Conservation (phyloP, 2,888 invertebrate genomes). For the Aspidiotus rigidus region DNA sequence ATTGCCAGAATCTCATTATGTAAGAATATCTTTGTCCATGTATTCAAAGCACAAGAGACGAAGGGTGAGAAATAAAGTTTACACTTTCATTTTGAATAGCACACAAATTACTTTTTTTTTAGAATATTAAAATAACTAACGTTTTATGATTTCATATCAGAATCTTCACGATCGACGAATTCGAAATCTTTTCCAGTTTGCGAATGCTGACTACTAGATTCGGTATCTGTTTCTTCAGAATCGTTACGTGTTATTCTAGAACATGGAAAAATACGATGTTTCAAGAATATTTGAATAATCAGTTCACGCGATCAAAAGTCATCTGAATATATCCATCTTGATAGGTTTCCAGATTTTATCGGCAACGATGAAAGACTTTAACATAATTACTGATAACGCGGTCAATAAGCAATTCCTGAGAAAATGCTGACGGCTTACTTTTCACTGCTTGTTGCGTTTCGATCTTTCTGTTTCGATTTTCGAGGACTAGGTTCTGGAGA, state of each 20-base stretch:
- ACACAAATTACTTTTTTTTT: too few species aligned
- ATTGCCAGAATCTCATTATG: too few species aligned
- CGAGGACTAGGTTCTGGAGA: background rate
- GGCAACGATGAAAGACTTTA: too few species aligned
- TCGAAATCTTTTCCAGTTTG: slow-evolving; percentile 81
- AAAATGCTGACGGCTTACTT: background rate
- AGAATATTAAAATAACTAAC: too few species aligned
- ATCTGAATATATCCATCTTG: background rate
- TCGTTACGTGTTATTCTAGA: slow-evolving; percentile 37
- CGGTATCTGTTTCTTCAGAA: slow-evolving; percentile 58
- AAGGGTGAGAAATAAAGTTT: too few species aligned
- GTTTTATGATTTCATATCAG: slow-evolving; percentile 38
- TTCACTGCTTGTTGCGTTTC: background rate
- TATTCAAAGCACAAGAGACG: too few species aligned
- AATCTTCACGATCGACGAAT: slow-evolving; percentile 59
- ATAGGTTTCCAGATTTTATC: background rate
- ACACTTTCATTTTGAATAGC: too few species aligned
- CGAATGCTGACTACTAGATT: slow-evolving; percentile 64
- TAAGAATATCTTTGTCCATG: too few species aligned
- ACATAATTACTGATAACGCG: too few species aligned
- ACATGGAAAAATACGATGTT: background rate
- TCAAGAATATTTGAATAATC: background rate
- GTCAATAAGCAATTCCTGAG: too few species aligned
- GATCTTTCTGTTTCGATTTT: background rate
- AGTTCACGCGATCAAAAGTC: background rate